Conservation (phyloP, 2,113 vertebrate species). For the human (Homo sapiens) region GRCh38 chr2:32789001-32789500, state of each 20-base stretch:
- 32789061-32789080: no score
- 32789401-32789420: neutral
- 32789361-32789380: neutral
- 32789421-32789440: neutral
- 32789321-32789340: neutral
- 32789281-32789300: neutral
- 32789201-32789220: neutral
- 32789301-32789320: neutral
- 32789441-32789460: neutral
- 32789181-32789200: neutral
- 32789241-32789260: neutral
- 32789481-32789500: neutral
- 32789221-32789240: neutral
- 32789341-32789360: neutral
- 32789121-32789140: slow-evolving; percentile 14
- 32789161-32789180: neutral
- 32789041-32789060: neutral
- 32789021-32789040: neutral
- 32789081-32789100: neutral
- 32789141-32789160: neutral
- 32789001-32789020: neutral
- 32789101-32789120: neutral
- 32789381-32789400: neutral
- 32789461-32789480: neutral
- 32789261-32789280: neutral